Evolutionary conservation across 2,888 invertebrate species (phyloP), one percentile per base, ranked within the genome.

Genomic region (Chloroclystis v-ata): DNA sequence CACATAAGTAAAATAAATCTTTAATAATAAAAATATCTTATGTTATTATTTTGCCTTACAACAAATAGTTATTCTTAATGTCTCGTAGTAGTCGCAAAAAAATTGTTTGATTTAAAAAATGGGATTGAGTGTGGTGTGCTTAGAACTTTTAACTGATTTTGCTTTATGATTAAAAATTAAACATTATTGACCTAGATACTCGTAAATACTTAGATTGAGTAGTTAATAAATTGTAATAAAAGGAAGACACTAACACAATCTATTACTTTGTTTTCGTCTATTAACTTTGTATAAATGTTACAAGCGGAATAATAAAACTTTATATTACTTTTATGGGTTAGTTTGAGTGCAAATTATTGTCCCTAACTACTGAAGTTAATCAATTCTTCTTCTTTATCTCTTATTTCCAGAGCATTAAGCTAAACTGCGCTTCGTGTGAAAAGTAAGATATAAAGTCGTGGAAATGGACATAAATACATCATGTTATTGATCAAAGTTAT

Each of bases 301-400:
- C 63, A 59, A 61, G 50, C 56, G 54, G 56, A 58, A 57, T 60
- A 57, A 48, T 38, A 41, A 46, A 46, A 39, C 48, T 47, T 43
- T 44, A 49, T 64, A 60, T 61, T 52, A 61, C 53, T 67, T 69
- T 67, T 66, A 71, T 75, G 49, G 64, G 59, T 56, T 59, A 60
- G 61, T 70, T 60, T 53, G 49, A 56, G 65, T 56, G 65, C 53
- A 65, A 71, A 75, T 71, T 65, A 75, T 67, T 63, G 61, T 61
- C 61, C 56, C 56, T 69, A 69, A 75, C 64, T 65, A 63, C 65
- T 45, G 52, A 67, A 69, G 59, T 69, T 67, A 57, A 43, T 50
- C 49, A 44, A 68, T 68, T 60, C 53, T 55, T 64, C 47, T 56
- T 60, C 59, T 49, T 52, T 54, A 56, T 56, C 54, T 56, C 13